Base-by-base conservation (phyloP, 2,797 vertebrate species). In the Harpagifer antarcticus region DNA sequence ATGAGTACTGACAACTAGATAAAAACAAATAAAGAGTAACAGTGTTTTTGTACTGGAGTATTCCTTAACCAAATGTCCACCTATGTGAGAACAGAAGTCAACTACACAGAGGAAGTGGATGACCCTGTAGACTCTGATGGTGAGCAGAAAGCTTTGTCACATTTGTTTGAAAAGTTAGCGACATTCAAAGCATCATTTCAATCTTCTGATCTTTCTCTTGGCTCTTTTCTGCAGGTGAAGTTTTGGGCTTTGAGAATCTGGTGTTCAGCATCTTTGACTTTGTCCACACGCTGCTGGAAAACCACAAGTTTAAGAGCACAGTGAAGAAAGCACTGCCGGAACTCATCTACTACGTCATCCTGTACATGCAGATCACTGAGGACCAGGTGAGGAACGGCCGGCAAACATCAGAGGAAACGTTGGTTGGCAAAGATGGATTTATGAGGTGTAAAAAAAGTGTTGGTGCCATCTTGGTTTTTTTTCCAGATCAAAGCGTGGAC, bases 311-410 rank as follows among this genome's bases (percentile, higher is more conserved):
- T 79, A 99, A 98, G 93, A 97, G 95, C 93, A 99, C 98, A 0
- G 98, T 99, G 89, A 98, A 96, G 92, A 99, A 99, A 78, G 98
- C 98, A 16, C 92, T 99, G 77, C 98, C 98, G 2, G 98, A 99
- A 68, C 95, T 99, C 80, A 97, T 99, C 78, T 99, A 99, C 90
- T 99, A 99, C 91, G 88, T 99, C 92, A 98, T 99, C 83, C 95
- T 99, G 16, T 99, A 99, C 90, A 99, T 99, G 98, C 98, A 99
- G 91, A 99, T 99, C 93, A 99, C 98, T 0, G 98, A 99, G 83
- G 98, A 99, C 79, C 98, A 99, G 98, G 98, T 99, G 92, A 90
- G 86, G 31, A 53, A 16, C 5, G 0, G 11, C 50, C 45, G 20
- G 12, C 1, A 0, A 19, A 14, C 9, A 1, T 19, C 5, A 12